These are phyloP conservation scores for cat (Felis catus) DNA, from an alignment of 2,113 vertebrate species.

Conservation along the genomic window F.catus_Fca126_mat1.0 CM031411.1:111296001-111296500, in stretches of 20 bases:
- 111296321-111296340: fast-evolving
- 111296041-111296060: neutral
- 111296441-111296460: neutral
- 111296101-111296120: neutral
- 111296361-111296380: fast-evolving
- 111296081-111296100: neutral
- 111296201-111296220: neutral
- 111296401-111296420: neutral
- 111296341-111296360: neutral
- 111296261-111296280: neutral
- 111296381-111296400: neutral
- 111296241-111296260: neutral
- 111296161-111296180: neutral
- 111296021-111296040: neutral
- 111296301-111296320: neutral
- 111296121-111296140: neutral
- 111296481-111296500: neutral
- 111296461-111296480: neutral
- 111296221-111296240: neutral
- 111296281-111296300: neutral
- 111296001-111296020: neutral
- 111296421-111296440: neutral
- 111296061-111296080: neutral
- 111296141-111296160: neutral
- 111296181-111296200: neutral